A percentile compares a stretch with the other conserved stretches of the same genome.
phyloP scores from a whole-genome alignment of 2,113 vertebrate genomes.

The Lutjanus erythropterus region DNA sequence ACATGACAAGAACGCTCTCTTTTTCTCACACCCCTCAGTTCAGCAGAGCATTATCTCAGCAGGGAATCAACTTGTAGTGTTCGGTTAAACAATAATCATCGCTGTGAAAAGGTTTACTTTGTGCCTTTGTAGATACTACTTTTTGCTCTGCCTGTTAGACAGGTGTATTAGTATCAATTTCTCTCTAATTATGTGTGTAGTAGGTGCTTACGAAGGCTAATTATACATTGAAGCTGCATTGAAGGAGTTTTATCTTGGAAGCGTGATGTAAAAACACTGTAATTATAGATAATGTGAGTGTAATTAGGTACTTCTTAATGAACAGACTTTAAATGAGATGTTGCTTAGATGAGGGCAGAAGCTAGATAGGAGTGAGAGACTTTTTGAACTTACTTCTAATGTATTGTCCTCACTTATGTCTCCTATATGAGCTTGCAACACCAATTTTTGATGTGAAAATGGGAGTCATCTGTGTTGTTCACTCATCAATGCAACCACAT shows the following conservation, averaged over 20 bases:
- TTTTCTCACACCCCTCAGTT: not conserved
- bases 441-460: constrained; percentile 35
- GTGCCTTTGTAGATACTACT: constrained; percentile 2
- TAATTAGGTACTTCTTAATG: constrained; percentile 80
- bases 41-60: constrained; percentile 13
- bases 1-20: not conserved
- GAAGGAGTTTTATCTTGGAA: constrained; percentile 75
- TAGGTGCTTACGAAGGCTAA: constrained; percentile 70
- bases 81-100: constrained; percentile 42
- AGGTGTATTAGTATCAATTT: constrained; percentile 66
- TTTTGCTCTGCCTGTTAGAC: constrained; percentile 23
- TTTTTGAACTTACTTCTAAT: constrained; percentile 44
- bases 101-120: constrained; percentile 24
- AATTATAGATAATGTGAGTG: constrained; percentile 82
- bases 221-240: constrained; percentile 66
- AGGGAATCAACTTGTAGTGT: constrained; percentile 5
- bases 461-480: constrained; percentile 29
- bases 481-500: constrained; percentile 55
- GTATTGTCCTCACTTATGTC: constrained; percentile 34
- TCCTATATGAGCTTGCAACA: not conserved
- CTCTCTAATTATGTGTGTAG: constrained; percentile 68
- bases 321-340: constrained; percentile 76
- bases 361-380: constrained; percentile 13
- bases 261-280: constrained; percentile 77
- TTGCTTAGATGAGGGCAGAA: constrained; percentile 36